Base-by-base conservation (phyloP, 2,113 vertebrate genomes). In the Nematolebias whitei region DNA sequence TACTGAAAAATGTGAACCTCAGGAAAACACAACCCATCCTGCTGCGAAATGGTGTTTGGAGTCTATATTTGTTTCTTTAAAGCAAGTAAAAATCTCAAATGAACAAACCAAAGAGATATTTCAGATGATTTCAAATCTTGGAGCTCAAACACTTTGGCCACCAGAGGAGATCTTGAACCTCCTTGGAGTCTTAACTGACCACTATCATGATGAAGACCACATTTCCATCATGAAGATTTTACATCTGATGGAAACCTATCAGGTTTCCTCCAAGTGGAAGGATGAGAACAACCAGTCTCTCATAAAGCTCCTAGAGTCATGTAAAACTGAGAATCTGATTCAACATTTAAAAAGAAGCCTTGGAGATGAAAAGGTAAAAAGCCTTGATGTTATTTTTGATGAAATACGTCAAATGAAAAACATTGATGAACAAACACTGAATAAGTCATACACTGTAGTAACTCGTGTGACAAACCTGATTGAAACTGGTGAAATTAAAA, bases 351-450 rank as follows among this genome's bases (percentile, higher is more conserved):
- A 64, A 0, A 54, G 49, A 13, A 70, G 32, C 29, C 29, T 69
- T 8, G 12, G 0, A 52, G 24, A 0, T 24, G 63, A 78, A 9
- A 2, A 45, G 43, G 0, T 1, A 2, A 15, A 56, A 60, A 61
- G 12, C 23, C 47, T 0, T 1, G 16, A 74, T 2, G n/a, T 0
- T 22, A 4, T 75, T 15, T 48, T 70, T 41, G 57, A 66, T 40
- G 66, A 79, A 43, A 32, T 79, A 57, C 19, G 0, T 0, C 56
- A 67, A 0, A 74, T 61, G 61, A 66, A 66, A 57, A 58, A 79
- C 20, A 65, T 48, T 53, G 66, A 79, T 2, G 71, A 80, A n/a
- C 16, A 67, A 67, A 80, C 63, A 18, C 35, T 75, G 71, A 57
- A 5, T 18, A 53, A 67, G n/a, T 24, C 67, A 3, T 2, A 47